Evolutionary conservation across 2,888 invertebrate genomes (phyloP), one percentile per base, ranked within the genome.

Genomic region (Hartigia nigra): DNA sequence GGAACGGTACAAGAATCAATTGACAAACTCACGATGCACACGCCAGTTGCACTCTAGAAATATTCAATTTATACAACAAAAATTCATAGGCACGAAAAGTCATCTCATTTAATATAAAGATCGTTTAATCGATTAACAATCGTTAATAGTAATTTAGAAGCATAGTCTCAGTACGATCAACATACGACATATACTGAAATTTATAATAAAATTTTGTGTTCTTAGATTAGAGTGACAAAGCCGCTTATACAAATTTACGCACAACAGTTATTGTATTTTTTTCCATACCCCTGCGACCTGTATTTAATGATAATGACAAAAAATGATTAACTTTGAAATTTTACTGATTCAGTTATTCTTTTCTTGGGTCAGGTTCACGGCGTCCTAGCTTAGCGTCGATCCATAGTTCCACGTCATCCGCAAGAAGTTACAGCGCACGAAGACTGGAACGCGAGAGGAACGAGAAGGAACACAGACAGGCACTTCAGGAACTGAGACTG

Each of bases 351-450:
- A 72, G 14, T 12, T 31, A 5, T 31, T 12, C 23, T 72, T 72
- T 3, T 23, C 9, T 72, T 72, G 34, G 34, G 81, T 37, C 92
- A 97, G 97, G 96, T 94, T 96, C 96, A 90, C 94, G 97, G 93
- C 95, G 97, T 93, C 96, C 97, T 93, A 96, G 97, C 94, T 93
- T 97, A 93, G 96, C 95, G 85, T 97, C 97, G 83, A 94, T 97
- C 87, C 97, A 97, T 91, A 97, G 97, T 93, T 95, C 95, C 91
- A 95, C 95, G 86, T 96, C 96, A 81, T 97, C 97, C 76, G 94
- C 96, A 83, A 94, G 96, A 90, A 97, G 96, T 92, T 97, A 96
- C 92, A 96, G 96, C 89, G 94, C 96, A 85, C 94, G 95, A 90
- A 93, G 96, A 82, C 96, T 96, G 92, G 97, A 97, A 91, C 94